These are phyloP conservation scores for Aspiorhynchus laticeps DNA, from an alignment of 2,113 vertebrate species.

Conservation along the genomic window DNA sequence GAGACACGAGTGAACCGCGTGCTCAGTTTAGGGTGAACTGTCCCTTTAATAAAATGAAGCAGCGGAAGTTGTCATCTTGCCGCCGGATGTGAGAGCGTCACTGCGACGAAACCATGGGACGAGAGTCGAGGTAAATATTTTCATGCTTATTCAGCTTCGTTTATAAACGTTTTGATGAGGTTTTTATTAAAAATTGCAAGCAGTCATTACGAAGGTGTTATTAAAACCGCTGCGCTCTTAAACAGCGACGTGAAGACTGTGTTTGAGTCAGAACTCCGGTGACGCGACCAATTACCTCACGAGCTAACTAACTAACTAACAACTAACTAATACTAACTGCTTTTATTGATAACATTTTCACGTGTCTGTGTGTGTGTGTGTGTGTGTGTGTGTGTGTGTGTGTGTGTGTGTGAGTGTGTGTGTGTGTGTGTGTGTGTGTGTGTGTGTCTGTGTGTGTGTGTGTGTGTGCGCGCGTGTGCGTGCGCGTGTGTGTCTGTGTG, in stretches of 20 bases:
- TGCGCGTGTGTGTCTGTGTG: too few relatives aligned
- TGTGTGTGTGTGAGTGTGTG: too few relatives aligned
- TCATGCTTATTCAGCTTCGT: not conserved
- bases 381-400: not conserved
- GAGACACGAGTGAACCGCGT: too few relatives aligned
- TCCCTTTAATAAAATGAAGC: not conserved
- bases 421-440: not conserved
- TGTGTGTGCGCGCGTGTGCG: too few relatives aligned
- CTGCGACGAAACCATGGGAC: conserved; percentile 61
- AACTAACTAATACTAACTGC: not conserved
- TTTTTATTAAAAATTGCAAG: rapidly evolving
- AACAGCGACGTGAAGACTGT: not conserved
- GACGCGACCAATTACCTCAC: not conserved
- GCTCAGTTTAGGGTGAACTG: not conserved
- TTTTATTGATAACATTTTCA: not conserved
- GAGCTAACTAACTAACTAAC: not conserved
- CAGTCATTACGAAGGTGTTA: not conserved
- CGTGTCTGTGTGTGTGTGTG: not conserved
- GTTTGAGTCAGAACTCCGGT: not conserved
- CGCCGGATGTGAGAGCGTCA: not conserved
- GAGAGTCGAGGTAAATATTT: conserved; percentile 73
- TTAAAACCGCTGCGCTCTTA: not conserved
- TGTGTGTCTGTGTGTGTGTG: too few relatives aligned
- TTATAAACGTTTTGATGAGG: not conserved
- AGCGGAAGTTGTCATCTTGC: conserved; percentile 22